Evolutionary conservation across 2,113 vertebrate genomes (phyloP), one percentile per base, ranked within the genome.

Genomic region (Prochilodus magdalenae): DNA sequence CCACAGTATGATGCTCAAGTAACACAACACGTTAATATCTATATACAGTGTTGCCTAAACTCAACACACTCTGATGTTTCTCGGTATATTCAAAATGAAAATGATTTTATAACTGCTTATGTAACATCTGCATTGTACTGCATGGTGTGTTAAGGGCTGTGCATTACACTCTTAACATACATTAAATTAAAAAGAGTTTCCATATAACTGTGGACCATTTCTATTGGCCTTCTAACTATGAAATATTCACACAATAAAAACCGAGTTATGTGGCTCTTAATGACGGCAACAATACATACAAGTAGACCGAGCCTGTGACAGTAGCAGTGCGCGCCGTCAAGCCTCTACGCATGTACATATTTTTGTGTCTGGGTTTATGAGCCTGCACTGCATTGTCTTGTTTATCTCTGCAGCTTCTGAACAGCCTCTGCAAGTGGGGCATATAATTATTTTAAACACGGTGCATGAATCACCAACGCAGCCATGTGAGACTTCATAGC

Each of bases 361-460:
- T 36, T 81, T 40, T 70, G 27, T 79, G 51, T 22, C 26, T 14
- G 16, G 6, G 49, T 70, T 59, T 51, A 49, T 49, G 55, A 57
- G 47, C 29, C 60, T 72, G 24, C 67, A 66, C 63, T 59, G 67
- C 44, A 20, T 75, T 70, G 44, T 65, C 72, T 85, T 73, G 75
- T 82, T 85, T 83, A 85, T 79, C 80, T 72, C 74, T 53, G 70
- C 49, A 63, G 63, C 47, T 69, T 66, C 27, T 53, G 24, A 33
- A 10, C 72, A 55, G 73, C 72, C 33, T 44, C 15, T 76, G 80
- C 72, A 86, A 86, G 74, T 79, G 75, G 77, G 57, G 62, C 72
- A 26, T 73, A 83, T 83, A 83, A 86, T 83, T 73, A 79, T 79
- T 80, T 83, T 83, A 86, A 80, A 83, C 73, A 53, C 26, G 57